phyloP scores from a whole-genome alignment of 1,140 invertebrate genomes.

The Drosophila athabasca region DNA sequence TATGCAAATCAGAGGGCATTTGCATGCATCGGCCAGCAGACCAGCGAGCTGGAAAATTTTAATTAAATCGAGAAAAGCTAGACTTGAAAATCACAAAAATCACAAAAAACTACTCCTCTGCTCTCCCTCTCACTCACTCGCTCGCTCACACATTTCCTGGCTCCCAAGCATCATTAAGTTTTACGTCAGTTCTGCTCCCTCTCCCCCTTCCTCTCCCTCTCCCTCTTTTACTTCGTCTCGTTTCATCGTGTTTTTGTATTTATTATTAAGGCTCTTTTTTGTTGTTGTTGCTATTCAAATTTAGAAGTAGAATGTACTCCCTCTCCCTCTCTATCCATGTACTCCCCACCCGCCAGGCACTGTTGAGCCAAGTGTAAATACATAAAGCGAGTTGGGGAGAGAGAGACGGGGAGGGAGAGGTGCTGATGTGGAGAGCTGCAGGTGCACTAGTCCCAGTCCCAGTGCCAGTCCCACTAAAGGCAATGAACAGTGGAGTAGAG shows the following conservation, averaged over 20 bases:
- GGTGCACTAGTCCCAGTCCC: constrained; percentile 34
- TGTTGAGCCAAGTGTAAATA: constrained; percentile 40
- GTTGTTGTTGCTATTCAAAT: constrained; percentile 68
- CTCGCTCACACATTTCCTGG: constrained; percentile 25
- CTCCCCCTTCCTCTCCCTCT: constrained; percentile 1
- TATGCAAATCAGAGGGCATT: constrained; percentile 70
- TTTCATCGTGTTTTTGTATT: constrained; percentile 48
- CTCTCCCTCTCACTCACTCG: background rate
- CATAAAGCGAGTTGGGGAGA: constrained; percentile 3
- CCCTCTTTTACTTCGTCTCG: background rate
- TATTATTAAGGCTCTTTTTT: constrained; percentile 47
- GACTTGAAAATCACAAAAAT: constrained; percentile 42
- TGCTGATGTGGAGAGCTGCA: constrained; percentile 29
- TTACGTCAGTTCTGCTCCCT: constrained; percentile 63
- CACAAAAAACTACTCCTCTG: constrained; percentile 38
- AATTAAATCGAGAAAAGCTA: constrained; percentile 72
- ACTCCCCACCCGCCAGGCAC: constrained; percentile 9
- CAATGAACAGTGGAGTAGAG: constrained; percentile 75
- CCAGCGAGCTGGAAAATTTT: constrained; percentile 76
- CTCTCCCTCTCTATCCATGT: too few relatives aligned
- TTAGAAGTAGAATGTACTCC: constrained; percentile 65
- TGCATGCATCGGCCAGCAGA: constrained; percentile 59
- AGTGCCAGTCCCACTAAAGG: constrained; percentile 37
- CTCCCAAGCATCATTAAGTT: constrained; percentile 72
- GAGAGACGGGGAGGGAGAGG: background rate